phyloP scores from a whole-genome alignment of 2,888 invertebrate genomes.

The Rhingia rostrata region DNA sequence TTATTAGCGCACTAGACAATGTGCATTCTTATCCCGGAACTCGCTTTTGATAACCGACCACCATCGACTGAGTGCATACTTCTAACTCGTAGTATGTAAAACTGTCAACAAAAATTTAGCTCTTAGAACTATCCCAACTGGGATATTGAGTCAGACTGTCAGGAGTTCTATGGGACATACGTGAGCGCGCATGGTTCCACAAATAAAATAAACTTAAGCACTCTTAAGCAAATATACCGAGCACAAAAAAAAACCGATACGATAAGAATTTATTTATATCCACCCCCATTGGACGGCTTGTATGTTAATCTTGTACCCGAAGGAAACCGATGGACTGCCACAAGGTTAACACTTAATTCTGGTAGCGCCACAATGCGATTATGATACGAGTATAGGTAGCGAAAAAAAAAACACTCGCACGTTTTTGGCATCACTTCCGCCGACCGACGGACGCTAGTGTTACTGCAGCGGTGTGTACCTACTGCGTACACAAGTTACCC shows the following conservation, averaged over 20 bases:
- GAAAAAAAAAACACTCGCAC: conserved; percentile 34
- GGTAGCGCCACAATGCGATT: conserved; percentile 69
- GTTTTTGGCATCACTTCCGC: conserved; percentile 66
- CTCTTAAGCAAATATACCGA: conserved; percentile 8
- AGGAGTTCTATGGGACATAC: not conserved
- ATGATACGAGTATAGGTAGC: conserved; percentile 18
- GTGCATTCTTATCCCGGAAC: not conserved
- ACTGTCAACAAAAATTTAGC: conserved; percentile 24
- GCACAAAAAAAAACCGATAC: conserved; percentile 16
- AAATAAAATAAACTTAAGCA: conserved; percentile 17
- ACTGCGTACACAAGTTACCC: conserved; percentile 1
- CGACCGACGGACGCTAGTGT: not conserved
- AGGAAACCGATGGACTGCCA: conserved; percentile 42
- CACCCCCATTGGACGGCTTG: not conserved
- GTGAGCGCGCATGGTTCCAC: not conserved
- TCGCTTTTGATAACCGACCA: conserved; percentile 12
- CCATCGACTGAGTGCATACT: conserved; percentile 23
- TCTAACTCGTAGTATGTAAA: conserved; percentile 27
- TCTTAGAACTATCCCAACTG: conserved; percentile 42
- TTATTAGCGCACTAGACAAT: not conserved
- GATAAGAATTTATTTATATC: conserved; percentile 57
- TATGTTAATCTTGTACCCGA: conserved; percentile 6
- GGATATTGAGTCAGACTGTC: conserved; percentile 39
- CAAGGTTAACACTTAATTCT: conserved; percentile 61
- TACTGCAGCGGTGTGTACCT: not conserved